phyloP scores from a whole-genome alignment of 2,888 invertebrate species.

The Dichetophora obliterata region DNA sequence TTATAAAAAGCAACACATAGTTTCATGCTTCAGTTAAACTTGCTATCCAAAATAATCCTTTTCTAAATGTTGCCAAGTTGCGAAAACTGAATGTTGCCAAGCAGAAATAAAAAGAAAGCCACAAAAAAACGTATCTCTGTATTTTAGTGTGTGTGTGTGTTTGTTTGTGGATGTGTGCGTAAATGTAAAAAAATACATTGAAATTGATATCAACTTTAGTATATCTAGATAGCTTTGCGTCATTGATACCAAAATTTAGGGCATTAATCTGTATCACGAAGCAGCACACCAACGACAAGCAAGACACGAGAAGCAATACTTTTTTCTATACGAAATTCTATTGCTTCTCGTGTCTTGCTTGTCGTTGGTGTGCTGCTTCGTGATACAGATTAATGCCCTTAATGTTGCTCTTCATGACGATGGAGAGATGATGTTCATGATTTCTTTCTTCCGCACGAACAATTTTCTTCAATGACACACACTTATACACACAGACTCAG shows the following conservation, averaged over 20 bases:
- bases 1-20: not conserved
- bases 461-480: constrained; percentile 38
- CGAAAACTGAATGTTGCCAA: constrained; percentile 1
- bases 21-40: constrained; percentile 28
- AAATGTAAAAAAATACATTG: constrained; percentile 50
- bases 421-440: constrained; percentile 36
- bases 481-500: constrained; percentile 27
- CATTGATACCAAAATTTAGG: constrained; percentile 28
- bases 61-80: constrained; percentile 33
- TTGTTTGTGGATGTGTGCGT: not conserved
- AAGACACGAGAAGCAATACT: too few species aligned
- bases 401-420: constrained; percentile 42
- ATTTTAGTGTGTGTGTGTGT: not conserved
- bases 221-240: not conserved
- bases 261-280: too few species aligned
- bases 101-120: not conserved
- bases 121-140: not conserved
- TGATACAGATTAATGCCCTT: too few species aligned
- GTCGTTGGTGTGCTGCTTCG: too few species aligned
- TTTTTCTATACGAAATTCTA: too few species aligned
- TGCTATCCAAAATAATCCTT: constrained; percentile 56
- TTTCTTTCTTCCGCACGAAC: constrained; percentile 44
- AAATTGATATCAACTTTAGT: constrained; percentile 57
- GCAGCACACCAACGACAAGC: too few species aligned
- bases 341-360: too few species aligned